Base-by-base conservation (phyloP, 2,797 vertebrate genomes). In the Acridotheres tristis region DNA sequence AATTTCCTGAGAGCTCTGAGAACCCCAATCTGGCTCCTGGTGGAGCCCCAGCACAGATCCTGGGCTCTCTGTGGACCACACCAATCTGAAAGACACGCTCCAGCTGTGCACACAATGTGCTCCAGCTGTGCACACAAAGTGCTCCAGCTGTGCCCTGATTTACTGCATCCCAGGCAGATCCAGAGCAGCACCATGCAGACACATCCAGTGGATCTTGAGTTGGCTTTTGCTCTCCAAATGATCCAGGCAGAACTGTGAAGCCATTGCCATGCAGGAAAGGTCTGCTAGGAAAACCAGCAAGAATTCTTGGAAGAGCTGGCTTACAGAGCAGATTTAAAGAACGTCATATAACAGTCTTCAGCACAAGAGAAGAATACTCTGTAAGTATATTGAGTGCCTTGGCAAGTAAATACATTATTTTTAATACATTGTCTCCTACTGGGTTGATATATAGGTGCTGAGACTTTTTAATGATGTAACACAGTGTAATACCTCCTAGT, bases 231-330 rank as follows among this genome's bases (percentile, higher is more conserved):
- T 74, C 20, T 73, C 3, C 1, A 16, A 25, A 8, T 29, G 10
- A 17, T 7, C 1, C 2, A n/a, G n/a, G 17, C 25, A 50, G 25
- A 25, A 7, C 14, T 10, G 4, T 53, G 59, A 66, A 54, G 30
- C 5, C 3, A 22, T 7, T 53, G 18, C 2, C 1, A 8, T 1
- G 1, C 19, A 53, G 50, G 34, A 5, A 61, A 63, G 9, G 1
- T 57, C 59, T 63, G 12, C 29, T 19, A 74, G 57, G 6, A 67
- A 74, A 57, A 65, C 5, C 36, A 78, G 40, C 5, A 65, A n/a
- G 34, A 61, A 27, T 21, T 80, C 21, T 26, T 84, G 47, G 57
- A 65, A 38, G 8, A 38, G 30, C 6, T 47, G 22, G 7, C 15
- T 77, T 36, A 7, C 1, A 32, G 22, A 20, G 8, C 2, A 78